Conservation (phyloP, 2,888 invertebrate species). For the Conchocele bisecta region DNA sequence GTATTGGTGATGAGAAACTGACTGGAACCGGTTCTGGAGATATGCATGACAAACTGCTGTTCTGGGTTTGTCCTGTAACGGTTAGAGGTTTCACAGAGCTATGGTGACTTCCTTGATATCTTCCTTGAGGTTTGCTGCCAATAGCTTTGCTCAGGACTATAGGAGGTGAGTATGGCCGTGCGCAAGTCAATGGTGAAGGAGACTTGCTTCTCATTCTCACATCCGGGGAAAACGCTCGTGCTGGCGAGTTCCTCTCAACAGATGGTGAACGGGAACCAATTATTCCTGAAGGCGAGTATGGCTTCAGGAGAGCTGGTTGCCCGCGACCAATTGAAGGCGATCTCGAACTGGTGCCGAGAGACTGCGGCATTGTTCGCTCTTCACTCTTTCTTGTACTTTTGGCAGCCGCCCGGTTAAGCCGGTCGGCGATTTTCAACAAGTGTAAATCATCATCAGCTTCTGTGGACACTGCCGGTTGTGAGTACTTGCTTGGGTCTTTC, state of each 20-base stretch:
- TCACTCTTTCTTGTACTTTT: constrained; percentile 45
- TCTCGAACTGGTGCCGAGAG: neutral
- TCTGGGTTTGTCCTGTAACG: too few relatives aligned
- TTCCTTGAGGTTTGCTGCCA: too few relatives aligned
- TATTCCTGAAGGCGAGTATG: neutral
- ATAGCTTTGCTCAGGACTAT: too few relatives aligned
- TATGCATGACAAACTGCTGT: too few relatives aligned
- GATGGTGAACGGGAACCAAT: constrained; percentile 49
- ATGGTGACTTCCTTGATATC: too few relatives aligned
- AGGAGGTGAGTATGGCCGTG: too few relatives aligned
- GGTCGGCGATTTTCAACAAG: constrained; percentile 72
- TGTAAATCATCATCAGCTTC: constrained; percentile 57
- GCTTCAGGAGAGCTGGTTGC: neutral
- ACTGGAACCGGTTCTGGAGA: constrained; percentile 30
- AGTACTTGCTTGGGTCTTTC: constrained; percentile 63
- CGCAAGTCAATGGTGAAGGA: constrained; percentile 19
- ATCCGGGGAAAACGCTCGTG: constrained; percentile 40
- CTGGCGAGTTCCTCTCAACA: constrained; percentile 39
- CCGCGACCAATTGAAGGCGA: constrained; percentile 3
- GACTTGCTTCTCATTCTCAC: constrained; percentile 15
- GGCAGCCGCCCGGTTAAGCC: constrained; percentile 76
- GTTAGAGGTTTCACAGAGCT: too few relatives aligned
- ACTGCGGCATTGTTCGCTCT: neutral
- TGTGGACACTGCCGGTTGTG: constrained; percentile 33
- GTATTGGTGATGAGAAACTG: constrained; percentile 33